Base-by-base conservation (phyloP, 2,113 vertebrate species). In the Clarias magur region DNA sequence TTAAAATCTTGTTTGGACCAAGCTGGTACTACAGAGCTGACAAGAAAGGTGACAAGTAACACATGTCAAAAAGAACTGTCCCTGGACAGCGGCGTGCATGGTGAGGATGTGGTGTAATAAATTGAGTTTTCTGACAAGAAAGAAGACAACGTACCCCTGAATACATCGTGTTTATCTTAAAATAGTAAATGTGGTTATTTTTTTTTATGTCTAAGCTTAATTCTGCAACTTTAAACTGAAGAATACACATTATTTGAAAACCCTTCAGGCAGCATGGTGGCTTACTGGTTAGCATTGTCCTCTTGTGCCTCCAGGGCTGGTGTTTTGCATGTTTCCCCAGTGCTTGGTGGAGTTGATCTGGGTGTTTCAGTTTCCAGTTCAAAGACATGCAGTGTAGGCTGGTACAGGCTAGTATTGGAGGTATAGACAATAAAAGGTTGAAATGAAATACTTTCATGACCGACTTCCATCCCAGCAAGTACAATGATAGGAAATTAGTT, bases 11-110 rank as follows among this genome's bases (percentile, higher is more conserved):
- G 80, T 65, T 87, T 65, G 57, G 86, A 63, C 15, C 86, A 83
- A 65, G 81, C 83, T 34, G 81, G 80, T 80, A 83, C 81, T 78
- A n/a, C 70, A 78, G 59, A 83, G 81, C 70, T 78, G 86, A 87
- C 80, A 76, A 83, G 73, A 87, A 68, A 56, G 86, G 80, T 87
- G 86, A 87, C 80, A 83, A 63, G 70, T 75, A 67, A 87, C 86
- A 87, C 81, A 38, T 82, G 27, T 83, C 81, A 78, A 63, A 63
- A 65, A 65, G 56, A 63, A 23, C 56, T 42, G 62, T 82, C 60
- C 68, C 53, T 34, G 10, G 38, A 83, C 27, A 65, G 30, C 27
- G 48, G 68, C 16, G 13, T 30, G 23, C 3, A 38, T 15, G 23
- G n/a, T 67, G 48, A 68, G 30, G 42, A 67, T 48, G 16, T 63